phyloP scores from a whole-genome alignment of 2,888 invertebrate genomes.

The Acleris cristana region DNA sequence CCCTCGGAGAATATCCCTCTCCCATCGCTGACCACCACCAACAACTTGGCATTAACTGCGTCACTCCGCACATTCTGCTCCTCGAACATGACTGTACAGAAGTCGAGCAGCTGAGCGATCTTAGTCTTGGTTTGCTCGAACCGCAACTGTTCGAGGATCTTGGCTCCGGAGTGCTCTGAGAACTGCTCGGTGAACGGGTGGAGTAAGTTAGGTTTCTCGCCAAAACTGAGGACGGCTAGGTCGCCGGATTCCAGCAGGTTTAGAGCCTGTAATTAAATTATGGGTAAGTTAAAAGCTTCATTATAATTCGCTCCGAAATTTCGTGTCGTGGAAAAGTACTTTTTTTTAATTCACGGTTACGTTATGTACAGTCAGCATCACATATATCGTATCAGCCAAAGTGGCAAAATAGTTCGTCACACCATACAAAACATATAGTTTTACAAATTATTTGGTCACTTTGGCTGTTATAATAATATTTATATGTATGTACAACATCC shows the following conservation, averaged over 20 bases:
- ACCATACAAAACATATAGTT: too few relatives aligned
- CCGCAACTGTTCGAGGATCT: constrained; percentile 90
- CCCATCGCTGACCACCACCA: constrained; percentile 97
- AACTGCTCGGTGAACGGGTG: constrained; percentile 94
- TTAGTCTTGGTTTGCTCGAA: constrained; percentile 96
- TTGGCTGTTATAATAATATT: too few relatives aligned
- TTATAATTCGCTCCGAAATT: too few relatives aligned
- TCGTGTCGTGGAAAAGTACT: too few relatives aligned
- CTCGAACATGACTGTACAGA: constrained; percentile 86
- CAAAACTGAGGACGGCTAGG: constrained; percentile 95
- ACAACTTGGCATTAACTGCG: constrained; percentile 89
- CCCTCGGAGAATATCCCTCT: constrained; percentile 96
- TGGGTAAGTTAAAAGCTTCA: background rate
- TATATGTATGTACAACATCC: too few relatives aligned
- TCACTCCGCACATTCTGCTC: constrained; percentile 77
- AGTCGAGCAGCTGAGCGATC: constrained; percentile 92
- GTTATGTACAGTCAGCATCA: too few relatives aligned
- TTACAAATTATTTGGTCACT: too few relatives aligned
- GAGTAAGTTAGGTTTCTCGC: constrained; percentile 92
- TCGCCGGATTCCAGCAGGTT: constrained; percentile 97
- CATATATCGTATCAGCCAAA: too few relatives aligned
- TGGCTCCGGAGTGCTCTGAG: constrained; percentile 93
- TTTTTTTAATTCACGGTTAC: too few relatives aligned
- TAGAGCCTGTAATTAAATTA: constrained; percentile 86
- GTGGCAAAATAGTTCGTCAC: too few relatives aligned